phyloP scores from a whole-genome alignment of 2,797 vertebrate genomes.

The Chrosomus eos region DNA sequence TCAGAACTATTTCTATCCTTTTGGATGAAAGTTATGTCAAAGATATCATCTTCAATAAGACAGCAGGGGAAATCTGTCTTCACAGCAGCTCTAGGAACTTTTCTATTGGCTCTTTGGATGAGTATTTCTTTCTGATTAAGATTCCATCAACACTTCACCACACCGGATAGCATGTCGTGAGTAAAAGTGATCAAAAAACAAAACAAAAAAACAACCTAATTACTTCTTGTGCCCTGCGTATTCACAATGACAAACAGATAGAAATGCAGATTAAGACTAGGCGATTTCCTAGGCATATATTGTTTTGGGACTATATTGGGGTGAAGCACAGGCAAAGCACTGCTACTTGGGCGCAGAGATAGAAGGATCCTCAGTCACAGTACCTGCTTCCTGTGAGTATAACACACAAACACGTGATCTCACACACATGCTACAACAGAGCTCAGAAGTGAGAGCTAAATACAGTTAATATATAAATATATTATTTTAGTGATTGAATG shows the following conservation, averaged over 20 bases:
- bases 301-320: too few species aligned
- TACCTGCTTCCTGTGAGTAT: constrained; percentile 83
- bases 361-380: constrained; percentile 70
- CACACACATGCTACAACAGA: too few species aligned
- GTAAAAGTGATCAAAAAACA: too few species aligned
- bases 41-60: constrained; percentile 3
- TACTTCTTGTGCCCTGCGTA: too few species aligned
- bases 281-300: too few species aligned
- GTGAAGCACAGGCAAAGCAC: too few species aligned
- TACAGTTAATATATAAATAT: neutral
- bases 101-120: neutral
- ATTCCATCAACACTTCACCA: too few species aligned
- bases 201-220: too few species aligned
- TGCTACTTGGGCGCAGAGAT: too few species aligned
- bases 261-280: too few species aligned
- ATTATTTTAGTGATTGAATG: neutral
- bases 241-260: too few species aligned
- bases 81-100: neutral
- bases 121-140: neutral
- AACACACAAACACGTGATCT: neutral
- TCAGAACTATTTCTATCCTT: neutral
- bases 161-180: too few species aligned
- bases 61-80: constrained; percentile 46
- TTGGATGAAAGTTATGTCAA: constrained; percentile 21
- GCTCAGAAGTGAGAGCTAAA: neutral